These are phyloP conservation scores for Phyllotis vaccarum DNA, from an alignment of 2,797 vertebrate species.

Conservation along the genomic window DNA sequence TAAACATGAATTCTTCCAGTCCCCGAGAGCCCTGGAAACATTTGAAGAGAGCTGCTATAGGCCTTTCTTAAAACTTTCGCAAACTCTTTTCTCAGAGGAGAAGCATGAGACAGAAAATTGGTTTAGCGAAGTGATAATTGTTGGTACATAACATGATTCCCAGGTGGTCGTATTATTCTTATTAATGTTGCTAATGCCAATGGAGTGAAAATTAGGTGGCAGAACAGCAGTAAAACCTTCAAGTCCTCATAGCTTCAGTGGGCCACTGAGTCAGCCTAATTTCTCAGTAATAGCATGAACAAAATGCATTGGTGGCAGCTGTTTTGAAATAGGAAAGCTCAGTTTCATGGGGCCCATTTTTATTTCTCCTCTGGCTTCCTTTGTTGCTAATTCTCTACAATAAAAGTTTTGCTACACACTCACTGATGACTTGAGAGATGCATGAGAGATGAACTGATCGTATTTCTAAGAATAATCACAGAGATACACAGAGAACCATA, in stretches of 20 bases:
- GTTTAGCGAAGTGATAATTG: conserved; percentile 25
- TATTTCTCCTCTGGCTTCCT: background rate
- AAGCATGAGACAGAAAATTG: background rate
- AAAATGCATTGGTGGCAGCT: background rate
- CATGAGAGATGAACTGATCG: background rate
- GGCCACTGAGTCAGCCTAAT: background rate
- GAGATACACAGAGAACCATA: background rate
- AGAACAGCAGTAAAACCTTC: conserved; percentile 22
- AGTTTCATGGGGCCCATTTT: background rate
- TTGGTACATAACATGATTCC: background rate
- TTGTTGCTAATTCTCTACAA: background rate
- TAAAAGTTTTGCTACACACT: background rate
- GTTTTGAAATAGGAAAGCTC: background rate
- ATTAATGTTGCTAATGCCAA: background rate
- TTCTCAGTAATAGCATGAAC: conserved; percentile 1
- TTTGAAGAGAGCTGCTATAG: background rate
- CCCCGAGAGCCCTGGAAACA: background rate
- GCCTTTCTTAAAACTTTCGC: background rate
- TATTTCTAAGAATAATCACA: background rate
- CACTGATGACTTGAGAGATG: background rate
- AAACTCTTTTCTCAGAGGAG: conserved; percentile 5
- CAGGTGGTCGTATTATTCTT: background rate
- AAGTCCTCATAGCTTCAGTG: conserved; percentile 6
- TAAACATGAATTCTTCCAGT: background rate
- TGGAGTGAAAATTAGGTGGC: conserved; percentile 23